phyloP scores from a whole-genome alignment of 2,888 invertebrate genomes.

The Hedya salicella region DNA sequence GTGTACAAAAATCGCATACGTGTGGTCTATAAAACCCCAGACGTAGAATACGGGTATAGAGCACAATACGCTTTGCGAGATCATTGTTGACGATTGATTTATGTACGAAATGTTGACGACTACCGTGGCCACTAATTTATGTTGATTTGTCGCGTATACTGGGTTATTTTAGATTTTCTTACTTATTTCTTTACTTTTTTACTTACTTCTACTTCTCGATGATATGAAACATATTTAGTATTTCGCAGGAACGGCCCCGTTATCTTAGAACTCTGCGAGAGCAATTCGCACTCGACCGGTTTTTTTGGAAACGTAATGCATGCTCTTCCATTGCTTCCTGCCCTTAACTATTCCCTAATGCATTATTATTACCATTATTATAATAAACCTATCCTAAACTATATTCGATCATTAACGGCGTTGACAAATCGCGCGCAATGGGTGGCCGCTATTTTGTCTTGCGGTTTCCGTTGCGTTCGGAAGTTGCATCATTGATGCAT shows the following conservation, averaged over 20 bases:
- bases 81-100: conserved; percentile 52
- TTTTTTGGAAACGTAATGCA: background rate
- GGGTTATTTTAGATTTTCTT: background rate
- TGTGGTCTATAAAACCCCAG: conserved; percentile 57
- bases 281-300: background rate
- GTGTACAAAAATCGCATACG: conserved; percentile 37
- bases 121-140: conserved; percentile 33
- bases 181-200: no score
- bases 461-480: conserved; percentile 59
- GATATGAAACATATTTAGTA: no score
- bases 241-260: no score
- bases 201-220: no score
- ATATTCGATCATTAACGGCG: conserved; percentile 58
- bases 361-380: conserved; percentile 20
- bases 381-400: conserved; percentile 24
- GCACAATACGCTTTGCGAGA: conserved; percentile 31
- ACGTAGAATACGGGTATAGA: background rate
- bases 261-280: no score
- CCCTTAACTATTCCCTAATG: background rate
- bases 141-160: conserved; percentile 22
- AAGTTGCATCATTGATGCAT: conserved; percentile 58
- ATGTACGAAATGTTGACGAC: conserved; percentile 44
- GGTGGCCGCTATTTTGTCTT: conserved; percentile 75
- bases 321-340: background rate
- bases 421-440: conserved; percentile 71